Conservation (phyloP, 2,888 invertebrate genomes). For the Poecilus cupreus region DNA sequence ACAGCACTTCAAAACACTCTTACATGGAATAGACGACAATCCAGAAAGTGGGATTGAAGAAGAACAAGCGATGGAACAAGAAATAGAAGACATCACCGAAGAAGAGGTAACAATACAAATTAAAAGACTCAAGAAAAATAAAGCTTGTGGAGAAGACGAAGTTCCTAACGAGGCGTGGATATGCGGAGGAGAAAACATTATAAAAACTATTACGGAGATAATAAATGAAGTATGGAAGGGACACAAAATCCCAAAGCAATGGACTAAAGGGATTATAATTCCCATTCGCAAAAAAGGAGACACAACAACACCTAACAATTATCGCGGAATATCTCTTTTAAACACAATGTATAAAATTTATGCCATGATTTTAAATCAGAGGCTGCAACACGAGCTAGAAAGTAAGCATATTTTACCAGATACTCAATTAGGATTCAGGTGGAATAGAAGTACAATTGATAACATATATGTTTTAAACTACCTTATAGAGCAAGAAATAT, state of each 20-base stretch:
- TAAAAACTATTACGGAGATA: too few species aligned
- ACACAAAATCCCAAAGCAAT: neutral
- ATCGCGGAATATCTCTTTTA: neutral
- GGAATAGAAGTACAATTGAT: neutral
- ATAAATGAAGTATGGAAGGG: too few species aligned
- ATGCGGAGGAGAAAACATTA: too few species aligned
- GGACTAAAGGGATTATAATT: neutral
- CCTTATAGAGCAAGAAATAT: neutral
- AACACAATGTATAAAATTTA: neutral
- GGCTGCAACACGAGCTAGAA: neutral
- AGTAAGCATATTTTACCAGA: neutral
- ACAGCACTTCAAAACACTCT: neutral
- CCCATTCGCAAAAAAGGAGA: slow-evolving; percentile 1
- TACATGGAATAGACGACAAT: neutral
- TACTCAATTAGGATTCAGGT: slow-evolving; percentile 27
- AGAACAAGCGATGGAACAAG: neutral
- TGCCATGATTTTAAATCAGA: neutral
- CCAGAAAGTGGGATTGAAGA: neutral
- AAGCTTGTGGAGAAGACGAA: too few species aligned
- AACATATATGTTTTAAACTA: slow-evolving; percentile 4
- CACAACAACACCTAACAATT: neutral
- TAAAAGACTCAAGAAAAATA: too few species aligned
- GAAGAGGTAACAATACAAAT: neutral
- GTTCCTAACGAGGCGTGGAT: too few species aligned
- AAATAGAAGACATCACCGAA: neutral